Evolutionary conservation across 1,140 invertebrate genomes (phyloP), one percentile per base, ranked within the genome.

Genomic region (Coenobita brevimanus): DNA sequence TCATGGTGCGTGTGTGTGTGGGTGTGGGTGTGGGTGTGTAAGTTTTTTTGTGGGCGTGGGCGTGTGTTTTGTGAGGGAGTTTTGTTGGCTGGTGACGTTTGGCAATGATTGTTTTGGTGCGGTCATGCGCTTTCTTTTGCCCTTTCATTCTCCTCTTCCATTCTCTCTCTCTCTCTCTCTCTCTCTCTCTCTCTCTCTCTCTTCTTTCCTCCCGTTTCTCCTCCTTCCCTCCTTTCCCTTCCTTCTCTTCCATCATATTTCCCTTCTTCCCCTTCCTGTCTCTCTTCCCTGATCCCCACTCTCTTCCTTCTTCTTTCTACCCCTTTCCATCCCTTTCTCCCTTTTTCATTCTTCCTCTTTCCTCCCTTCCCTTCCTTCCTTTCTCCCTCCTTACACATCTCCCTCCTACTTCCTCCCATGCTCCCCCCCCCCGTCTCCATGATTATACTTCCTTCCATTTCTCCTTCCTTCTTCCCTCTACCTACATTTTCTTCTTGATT

Each of bases 211-310:
- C n/a, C 54, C n/a, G 10, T n/a, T 57, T 57, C 54, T n/a, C n/a
- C n/a, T 57, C 54, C 54, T n/a, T 60, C 36, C 69, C 24, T 38
- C 24, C 76, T 43, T 33, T 79, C 76, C 38, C 36, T 79, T 17
- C 38, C 76, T 15, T 30, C 13, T 8, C 38, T 33, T 79, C 76
- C 38, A 10, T 57, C 36, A 54, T 30, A 17, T 24, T 79, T 33
- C 30, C 67, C 27, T 30, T 69, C 67, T 69, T 69, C 54, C n/a
- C 54, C 54, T 10, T n/a, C 54, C 54, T 10, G 10, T 57, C 10
- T n/a, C 13, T 13, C 10, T n/a, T 57, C 10, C 13, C 54, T 57
- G 54, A 57, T n/a, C 13, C n/a, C n/a, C 36, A 1, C 10, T 10
- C n/a, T n/a, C n/a, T 24, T 64, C 62, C 62, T 64, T 21, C 62